Evolutionary conservation across 2,113 vertebrate genomes (phyloP), one percentile per base, ranked within the genome.

Genomic region (Petrocephalus microphthalmus): DNA sequence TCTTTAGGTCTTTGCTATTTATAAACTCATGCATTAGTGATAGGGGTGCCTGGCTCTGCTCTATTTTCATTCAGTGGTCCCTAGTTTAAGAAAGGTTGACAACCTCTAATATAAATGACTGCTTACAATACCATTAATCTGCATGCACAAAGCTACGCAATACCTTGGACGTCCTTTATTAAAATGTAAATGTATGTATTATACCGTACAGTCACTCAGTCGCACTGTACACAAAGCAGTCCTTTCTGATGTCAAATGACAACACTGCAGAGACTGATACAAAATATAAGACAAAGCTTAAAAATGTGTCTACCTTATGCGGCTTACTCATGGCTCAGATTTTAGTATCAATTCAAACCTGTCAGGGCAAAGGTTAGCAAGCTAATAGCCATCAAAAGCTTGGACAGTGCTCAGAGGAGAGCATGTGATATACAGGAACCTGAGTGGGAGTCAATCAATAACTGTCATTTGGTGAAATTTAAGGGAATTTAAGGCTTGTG

Each of bases 391-490:
- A 82, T 87, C 53, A 49, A 87, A 89, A 33, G 51, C 15, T 52
- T 74, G 84, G 22, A 74, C n/a, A 54, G 19, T 20, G 20, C 49
- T 42, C 45, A n/a, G 20, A 82, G n/a, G 45, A n/a, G 84, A 86
- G 81, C 81, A 71, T 88, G 90, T 89, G 91, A 89, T 90, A 84
- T 89, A 92, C 82, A 88, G 86, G 84, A 90, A 89, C 89, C 88
- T 90, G 90, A 82, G 67, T n/a, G 85, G 89, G 81, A 91, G 89
- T 51, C 74, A 90, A 90, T 91, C 90, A 90, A 89, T 92, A 92
- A 92, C 87, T 87, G 89, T 92, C 89, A 91, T 93, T 93, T 92
- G 84, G 42, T 85, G 86, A 92, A 87, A 89, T 91, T 90, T 92
- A 91, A 87, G 88, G 78, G 88, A 88, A 89, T 92, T 92, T 78